Evolutionary conservation across 2,888 invertebrate genomes (phyloP).

Genomic region (Watsonalla binaria): DNA sequence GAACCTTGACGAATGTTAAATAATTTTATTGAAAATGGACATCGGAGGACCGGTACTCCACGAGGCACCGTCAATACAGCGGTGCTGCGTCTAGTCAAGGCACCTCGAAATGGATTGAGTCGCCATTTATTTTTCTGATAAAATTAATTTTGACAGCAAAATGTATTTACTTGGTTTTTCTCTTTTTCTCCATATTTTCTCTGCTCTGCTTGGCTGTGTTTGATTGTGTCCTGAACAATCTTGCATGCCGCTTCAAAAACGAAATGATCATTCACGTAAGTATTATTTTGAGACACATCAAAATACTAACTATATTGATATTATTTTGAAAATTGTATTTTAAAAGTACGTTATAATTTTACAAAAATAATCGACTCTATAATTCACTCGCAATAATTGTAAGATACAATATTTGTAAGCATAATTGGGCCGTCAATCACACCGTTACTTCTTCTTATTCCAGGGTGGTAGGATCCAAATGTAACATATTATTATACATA

Average conservation of each 20-base stretch:
- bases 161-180: constrained; percentile 86
- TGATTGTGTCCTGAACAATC: constrained; percentile 89
- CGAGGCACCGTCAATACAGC: constrained; percentile 3
- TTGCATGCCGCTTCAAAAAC: constrained; percentile 87
- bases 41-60: constrained; percentile 9
- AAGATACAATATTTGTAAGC: not conserved
- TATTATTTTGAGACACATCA: constrained; percentile 81
- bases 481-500: constrained; percentile 22
- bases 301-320: constrained; percentile 36
- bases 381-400: not conserved
- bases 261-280: constrained; percentile 86
- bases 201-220: constrained; percentile 91
- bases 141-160: constrained; percentile 75
- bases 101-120: constrained; percentile 68
- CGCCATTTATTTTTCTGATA: constrained; percentile 74
- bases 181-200: constrained; percentile 87
- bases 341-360: constrained; percentile 11
- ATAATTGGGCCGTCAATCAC: constrained; percentile 14
- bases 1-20: constrained; percentile 53
- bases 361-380: not conserved
- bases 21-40: constrained; percentile 8
- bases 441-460: constrained; percentile 12
- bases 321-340: constrained; percentile 22
- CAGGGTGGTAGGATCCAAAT: constrained; percentile 31
- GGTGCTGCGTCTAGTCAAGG: constrained; percentile 53